Evolutionary conservation across 2,888 invertebrate species (phyloP), one percentile per base, ranked within the genome.

Genomic region (Oligia strigilis): DNA sequence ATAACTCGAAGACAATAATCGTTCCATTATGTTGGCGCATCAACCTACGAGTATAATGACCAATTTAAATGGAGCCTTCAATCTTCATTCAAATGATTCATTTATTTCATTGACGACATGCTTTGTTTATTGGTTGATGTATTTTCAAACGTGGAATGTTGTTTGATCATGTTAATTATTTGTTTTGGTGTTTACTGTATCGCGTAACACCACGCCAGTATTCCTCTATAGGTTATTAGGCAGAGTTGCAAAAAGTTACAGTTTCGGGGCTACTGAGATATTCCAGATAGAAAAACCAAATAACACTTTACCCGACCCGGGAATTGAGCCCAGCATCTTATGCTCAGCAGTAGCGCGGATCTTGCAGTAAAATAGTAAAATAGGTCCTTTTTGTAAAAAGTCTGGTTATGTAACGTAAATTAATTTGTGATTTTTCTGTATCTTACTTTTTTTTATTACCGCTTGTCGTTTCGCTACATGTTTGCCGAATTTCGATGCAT

Each of bases 51-150:
- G 74, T 78, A 76, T 55, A 23, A 64, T 19, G 67, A 78, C 84
- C 85, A 87, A 83, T 75, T 71, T 82, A 86, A 83, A 77, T n/a
- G 17, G 85, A 88, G 4, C 88, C 69, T 87, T 85, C 86, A 79
- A 75, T 87, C 85, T 89, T 89, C 82, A 90, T 89, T 87, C 77
- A 77, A 84, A 78, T 67, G 65, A 84, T 90, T 89, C 83, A 83
- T 78, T 69, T 70, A 75, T 77, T 79, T 74, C 80, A 90, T 87
- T 87, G 78, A 87, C 65, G 69, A 80, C 77, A 82, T 88, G 67
- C 83, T 72, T 83, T 74, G 58, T 82, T 83, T 82, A 82, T 80
- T 88, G 82, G 83, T 76, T 40, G 77, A 60, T 9, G 60, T 66
- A 78, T 78, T 74, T 71, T 72, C 46, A 72, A 40, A 80, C n/a